phyloP scores from a whole-genome alignment of 2,113 vertebrate species.

The Otus sunia region DNA sequence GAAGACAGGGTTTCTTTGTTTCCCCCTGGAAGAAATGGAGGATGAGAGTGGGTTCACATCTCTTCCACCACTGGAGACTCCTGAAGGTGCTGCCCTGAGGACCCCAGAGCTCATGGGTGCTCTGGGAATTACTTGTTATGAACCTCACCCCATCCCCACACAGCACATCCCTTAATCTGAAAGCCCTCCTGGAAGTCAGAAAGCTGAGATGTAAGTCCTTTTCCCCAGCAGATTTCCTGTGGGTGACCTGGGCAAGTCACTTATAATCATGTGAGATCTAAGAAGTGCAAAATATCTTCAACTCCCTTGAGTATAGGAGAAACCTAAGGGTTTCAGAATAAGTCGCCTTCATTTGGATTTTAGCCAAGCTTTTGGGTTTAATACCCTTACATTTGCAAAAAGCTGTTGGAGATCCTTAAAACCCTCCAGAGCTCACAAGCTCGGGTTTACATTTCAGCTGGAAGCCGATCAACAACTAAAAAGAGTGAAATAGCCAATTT shows the following conservation, averaged over 20 bases:
- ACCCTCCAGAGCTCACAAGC: conserved; percentile 3
- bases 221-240: background rate
- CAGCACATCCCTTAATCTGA: background rate
- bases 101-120: background rate
- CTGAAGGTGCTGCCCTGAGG: background rate
- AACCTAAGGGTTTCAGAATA: background rate
- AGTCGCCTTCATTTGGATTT: conserved; percentile 1
- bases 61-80: background rate
- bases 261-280: background rate
- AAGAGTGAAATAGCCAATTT: background rate
- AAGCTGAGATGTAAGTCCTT: background rate
- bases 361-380: conserved; percentile 11
- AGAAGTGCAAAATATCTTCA: conserved; percentile 12
- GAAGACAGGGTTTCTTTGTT: background rate
- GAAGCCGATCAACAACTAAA: background rate
- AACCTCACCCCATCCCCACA: background rate
- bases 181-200: background rate
- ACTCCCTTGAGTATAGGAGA: background rate
- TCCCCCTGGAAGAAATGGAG: background rate
- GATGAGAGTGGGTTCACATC: background rate
- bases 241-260: background rate
- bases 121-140: background rate
- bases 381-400: background rate
- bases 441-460: background rate
- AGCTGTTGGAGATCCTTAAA: background rate